Evolutionary conservation across 2,888 invertebrate species (phyloP).

Genomic region (Eupithecia insigniata): DNA sequence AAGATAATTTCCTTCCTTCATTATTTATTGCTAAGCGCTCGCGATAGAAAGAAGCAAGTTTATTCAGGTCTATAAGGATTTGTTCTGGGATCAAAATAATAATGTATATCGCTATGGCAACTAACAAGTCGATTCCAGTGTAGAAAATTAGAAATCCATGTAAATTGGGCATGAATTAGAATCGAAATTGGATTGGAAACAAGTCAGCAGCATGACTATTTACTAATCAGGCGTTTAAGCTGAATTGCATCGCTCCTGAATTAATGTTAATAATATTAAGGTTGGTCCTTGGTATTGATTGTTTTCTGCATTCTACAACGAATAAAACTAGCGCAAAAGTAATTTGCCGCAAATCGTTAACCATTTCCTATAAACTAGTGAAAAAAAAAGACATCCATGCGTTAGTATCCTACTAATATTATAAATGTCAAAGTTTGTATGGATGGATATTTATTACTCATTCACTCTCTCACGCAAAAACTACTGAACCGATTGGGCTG

Average conservation of each 20-base stretch:
- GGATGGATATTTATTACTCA: too few relatives aligned
- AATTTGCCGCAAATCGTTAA: too few relatives aligned
- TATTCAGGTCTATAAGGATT: not conserved
- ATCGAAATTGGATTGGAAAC: not conserved
- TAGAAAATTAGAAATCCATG: not conserved
- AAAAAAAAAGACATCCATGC: too few relatives aligned
- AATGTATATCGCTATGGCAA: not conserved
- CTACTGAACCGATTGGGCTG: too few relatives aligned
- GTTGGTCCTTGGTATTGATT: too few relatives aligned
- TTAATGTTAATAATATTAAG: not conserved
- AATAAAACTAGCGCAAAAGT: too few relatives aligned
- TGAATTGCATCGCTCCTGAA: not conserved
- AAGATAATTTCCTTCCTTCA: too few relatives aligned
- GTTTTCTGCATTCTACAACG: too few relatives aligned
- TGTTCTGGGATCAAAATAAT: not conserved
- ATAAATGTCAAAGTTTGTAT: too few relatives aligned
- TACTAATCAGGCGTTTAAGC: not conserved
- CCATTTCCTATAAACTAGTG: too few relatives aligned
- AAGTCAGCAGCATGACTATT: not conserved
- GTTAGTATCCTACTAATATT: too few relatives aligned
- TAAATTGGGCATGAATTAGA: not conserved
- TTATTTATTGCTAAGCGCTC: not conserved
- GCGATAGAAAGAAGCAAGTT: not conserved
- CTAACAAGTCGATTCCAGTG: not conserved
- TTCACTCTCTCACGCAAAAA: too few relatives aligned